Base-by-base conservation (phyloP, 2,113 vertebrate genomes). In the Pelodiscus sinensis region DNA sequence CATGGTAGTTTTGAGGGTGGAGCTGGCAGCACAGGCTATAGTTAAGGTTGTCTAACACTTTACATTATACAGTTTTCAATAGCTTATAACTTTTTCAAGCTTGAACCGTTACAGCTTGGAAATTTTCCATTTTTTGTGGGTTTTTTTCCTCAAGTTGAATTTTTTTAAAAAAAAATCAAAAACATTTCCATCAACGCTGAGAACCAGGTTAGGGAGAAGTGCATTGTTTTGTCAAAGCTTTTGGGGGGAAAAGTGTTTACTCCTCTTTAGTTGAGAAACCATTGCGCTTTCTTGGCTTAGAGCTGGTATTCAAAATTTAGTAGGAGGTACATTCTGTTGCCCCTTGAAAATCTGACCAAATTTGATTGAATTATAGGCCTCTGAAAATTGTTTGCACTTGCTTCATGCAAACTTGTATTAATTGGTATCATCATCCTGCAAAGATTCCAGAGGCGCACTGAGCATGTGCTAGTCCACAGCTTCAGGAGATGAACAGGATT, bases 1-100 rank as follows among this genome's bases (percentile, higher is more conserved):
- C n/a, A 75, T 31, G 84, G 50, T 29, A 75, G 2, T 92, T 87
- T 38, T 86, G 18, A 81, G 62, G 31, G 54, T 96, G 22, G 71
- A 90, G 50, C 35, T 75, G 50, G 60, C 31, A 71, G 55, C 88
- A 13, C 18, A 16, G 83, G 12, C 65, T 79, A 2, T 57, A 79
- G 27, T 0, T 0, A 81, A 79, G 25, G 6, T 50, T 88, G 79
- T 54, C 22, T 77, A 24, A 71, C 14, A 10, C n/a, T 1, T 73
- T 87, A 35, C 57, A 0, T 35, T 65, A 2, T 79, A 79, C 60
- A 31, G 2, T 13, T 79, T 24, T 79, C 29, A 29, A 56, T 86
- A 50, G 0, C 58, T 86, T 83, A 93, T 50, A 24, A 38, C 38
- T 25, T 44, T 44, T 50, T 21, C 38, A 77, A 75, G 12, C 11